Evolutionary conservation across 2,888 invertebrate genomes (phyloP), one percentile per base, ranked within the genome.

Genomic region (Tiliacea citrago): DNA sequence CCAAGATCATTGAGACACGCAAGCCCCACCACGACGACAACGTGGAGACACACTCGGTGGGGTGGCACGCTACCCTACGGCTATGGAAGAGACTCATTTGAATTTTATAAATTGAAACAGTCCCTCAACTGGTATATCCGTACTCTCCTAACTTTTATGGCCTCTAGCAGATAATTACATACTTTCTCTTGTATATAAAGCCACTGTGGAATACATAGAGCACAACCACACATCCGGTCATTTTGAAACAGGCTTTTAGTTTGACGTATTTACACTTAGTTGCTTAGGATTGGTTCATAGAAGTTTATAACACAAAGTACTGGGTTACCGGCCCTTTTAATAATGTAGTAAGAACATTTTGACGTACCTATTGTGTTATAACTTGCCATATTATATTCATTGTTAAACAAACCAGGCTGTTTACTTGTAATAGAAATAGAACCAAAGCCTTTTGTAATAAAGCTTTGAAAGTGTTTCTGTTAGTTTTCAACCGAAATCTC

Each of bases 301-400:
- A 61, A 61, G 24, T 76, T 49, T 29, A 21, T 1, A 21, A 81
- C 29, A 29, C 29, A 53, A 47, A 29, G 21, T 4, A 7, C n/a
- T 7, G 16, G 9, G 60, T 75, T 57, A 45, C 55, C 55, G 21
- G 51, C 24, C 42, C 35, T 35, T 62, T 1, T 18, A 62, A 62
- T 45, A 74, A 81, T 51, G 29, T 35, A 21, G 55, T 75, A 10
- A 7, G 16, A 61, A 81, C 42, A 75, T 75, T 29, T 81, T 73
- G 53, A 49, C 35, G 35, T 71, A 60, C 39, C 39, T 71, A 60
- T 60, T 79, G 68, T 79, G 62, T 49, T 47, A 63, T 68, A 68
- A 75, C 60, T 68, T 65, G 16, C 21, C n/a, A n/a, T 35, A 63
- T 63, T 65, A 68, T 58, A 47, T 39, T 58, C 42, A 58, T 69